Conservation (phyloP, 2,113 vertebrate genomes). For the Calonectris borealis region DNA sequence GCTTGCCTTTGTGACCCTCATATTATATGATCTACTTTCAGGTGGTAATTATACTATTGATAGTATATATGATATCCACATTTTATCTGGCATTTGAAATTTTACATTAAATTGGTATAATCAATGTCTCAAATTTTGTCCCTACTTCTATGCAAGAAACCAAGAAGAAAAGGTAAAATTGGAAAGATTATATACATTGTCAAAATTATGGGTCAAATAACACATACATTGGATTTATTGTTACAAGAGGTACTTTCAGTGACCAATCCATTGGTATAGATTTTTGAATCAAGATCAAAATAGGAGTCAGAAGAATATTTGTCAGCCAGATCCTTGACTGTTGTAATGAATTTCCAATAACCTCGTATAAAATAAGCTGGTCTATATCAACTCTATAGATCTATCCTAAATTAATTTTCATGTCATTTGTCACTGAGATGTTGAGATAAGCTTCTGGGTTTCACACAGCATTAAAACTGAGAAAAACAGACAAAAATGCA, state of each 20-base stretch:
- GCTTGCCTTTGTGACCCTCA: background rate
- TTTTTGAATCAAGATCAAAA: background rate
- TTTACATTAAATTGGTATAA: background rate
- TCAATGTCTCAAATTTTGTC: background rate
- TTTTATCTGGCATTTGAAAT: background rate
- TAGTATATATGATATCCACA: background rate
- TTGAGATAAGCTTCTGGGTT: background rate
- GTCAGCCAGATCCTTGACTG: background rate
- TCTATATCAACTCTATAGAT: background rate
- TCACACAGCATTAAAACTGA: background rate
- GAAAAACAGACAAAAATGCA: background rate
- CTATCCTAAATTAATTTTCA: background rate
- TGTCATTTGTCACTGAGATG: background rate
- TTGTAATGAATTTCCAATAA: background rate
- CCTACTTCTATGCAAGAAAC: background rate
- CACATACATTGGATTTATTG: background rate
- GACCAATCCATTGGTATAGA: background rate
- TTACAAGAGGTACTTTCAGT: background rate
- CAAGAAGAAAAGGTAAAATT: background rate
- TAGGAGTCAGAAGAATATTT: background rate
- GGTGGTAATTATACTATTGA: background rate
- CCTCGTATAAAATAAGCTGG: background rate
- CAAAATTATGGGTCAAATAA: background rate
- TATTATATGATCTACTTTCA: background rate
- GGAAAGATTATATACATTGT: background rate